Conservation (phyloP, 2,797 vertebrate species). For the Myiotriccus ornatus region DNA sequence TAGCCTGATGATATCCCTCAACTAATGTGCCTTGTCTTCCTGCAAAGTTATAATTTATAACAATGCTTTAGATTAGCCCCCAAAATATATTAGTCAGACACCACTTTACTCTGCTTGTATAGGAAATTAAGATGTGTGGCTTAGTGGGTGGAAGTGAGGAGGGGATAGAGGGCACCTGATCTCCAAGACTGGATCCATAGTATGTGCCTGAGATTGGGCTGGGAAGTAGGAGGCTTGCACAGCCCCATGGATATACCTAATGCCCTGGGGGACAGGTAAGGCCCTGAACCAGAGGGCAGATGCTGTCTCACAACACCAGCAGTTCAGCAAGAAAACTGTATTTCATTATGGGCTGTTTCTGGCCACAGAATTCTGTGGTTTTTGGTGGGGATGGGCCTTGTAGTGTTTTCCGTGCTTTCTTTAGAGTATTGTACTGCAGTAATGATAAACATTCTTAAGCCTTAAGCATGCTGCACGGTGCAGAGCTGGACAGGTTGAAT, state of each 20-base stretch:
- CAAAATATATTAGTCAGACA: neutral
- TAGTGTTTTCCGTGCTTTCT: neutral
- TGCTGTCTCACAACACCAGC: neutral
- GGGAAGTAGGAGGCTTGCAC: neutral
- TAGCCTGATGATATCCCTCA: neutral
- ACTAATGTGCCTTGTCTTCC: neutral
- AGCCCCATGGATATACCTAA: neutral
- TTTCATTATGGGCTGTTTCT: neutral
- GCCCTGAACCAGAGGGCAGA: neutral
- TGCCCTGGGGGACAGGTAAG: no score
- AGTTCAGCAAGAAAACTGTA: neutral
- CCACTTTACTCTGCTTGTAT: neutral
- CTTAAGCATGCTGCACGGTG: rapidly evolving
- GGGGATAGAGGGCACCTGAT: neutral
- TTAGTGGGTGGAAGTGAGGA: neutral
- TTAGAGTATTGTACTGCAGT: neutral
- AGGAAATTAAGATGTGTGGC: neutral
- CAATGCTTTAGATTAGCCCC: neutral
- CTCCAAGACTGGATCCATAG: neutral
- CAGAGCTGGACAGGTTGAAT: neutral
- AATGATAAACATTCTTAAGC: neutral
- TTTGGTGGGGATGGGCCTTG: no score
- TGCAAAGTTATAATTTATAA: neutral
- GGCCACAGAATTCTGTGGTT: no score
- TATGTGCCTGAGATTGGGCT: neutral